Conservation (phyloP, 2,888 invertebrate genomes). For the Torymus auratus region DNA sequence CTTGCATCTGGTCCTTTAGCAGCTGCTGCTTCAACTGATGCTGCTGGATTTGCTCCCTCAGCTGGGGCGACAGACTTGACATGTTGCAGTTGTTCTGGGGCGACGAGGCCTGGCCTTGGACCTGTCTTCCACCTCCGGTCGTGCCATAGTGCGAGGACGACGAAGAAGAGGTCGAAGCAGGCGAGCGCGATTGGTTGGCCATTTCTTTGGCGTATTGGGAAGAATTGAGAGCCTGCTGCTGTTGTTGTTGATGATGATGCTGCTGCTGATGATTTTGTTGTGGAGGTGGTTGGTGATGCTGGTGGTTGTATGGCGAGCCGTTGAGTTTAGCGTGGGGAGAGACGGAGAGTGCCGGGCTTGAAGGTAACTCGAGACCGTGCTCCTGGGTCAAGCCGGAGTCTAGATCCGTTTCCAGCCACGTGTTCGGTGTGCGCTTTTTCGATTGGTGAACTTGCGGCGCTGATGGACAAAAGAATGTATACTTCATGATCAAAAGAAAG, state of each 20-base stretch:
- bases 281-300: too few species aligned
- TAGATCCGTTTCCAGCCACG: conserved; percentile 94
- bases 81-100: conserved; percentile 67
- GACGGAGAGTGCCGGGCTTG: conserved; percentile 66
- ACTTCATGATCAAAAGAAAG: too few species aligned
- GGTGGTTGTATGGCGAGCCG: conserved; percentile 61
- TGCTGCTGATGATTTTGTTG: conserved; percentile 46
- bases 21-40: conserved; percentile 72
- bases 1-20: conserved; percentile 72
- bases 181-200: conserved; percentile 62
- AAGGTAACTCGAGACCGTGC: conserved; percentile 79
- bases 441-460: conserved; percentile 71
- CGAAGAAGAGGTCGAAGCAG: conserved; percentile 54
- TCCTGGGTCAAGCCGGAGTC: conserved; percentile 89
- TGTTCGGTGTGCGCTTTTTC: conserved; percentile 82
- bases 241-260: conserved; percentile 60
- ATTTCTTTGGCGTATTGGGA: conserved; percentile 62
- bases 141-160: conserved; percentile 56
- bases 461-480: conserved; percentile 41
- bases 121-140: conserved; percentile 37
- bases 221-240: conserved; percentile 59
- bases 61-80: conserved; percentile 68
- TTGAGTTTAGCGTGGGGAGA: conserved; percentile 67
- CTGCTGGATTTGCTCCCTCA: conserved; percentile 72
- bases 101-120: conserved; percentile 52